Base-by-base conservation (phyloP, 2,113 vertebrate genomes). In the Brachyistius frenatus region DNA sequence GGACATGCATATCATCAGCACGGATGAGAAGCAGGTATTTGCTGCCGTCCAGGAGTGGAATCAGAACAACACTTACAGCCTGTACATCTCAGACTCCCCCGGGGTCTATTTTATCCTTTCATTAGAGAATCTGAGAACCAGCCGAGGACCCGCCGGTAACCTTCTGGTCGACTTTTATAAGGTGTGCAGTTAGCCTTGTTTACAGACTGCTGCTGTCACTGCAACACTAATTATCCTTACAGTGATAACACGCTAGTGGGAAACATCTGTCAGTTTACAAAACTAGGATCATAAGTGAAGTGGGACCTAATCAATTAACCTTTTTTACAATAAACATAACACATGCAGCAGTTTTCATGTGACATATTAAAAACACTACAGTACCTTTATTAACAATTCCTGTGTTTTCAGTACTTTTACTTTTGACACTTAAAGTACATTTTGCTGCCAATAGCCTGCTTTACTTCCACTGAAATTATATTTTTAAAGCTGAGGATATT, bases 1-100 rank as follows among this genome's bases (percentile, higher is more conserved):
- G 98, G 98, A 99, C 93, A 98, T 99, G 98, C 98, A 99, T 72
- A 98, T 99, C 73, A 97, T 99, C 94, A 99, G 97, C 44, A 99
- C 98, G 1, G 95, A 97, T 83, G 97, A 99, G 90, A 98, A 97
- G 76, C 97, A 98, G 88, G 97, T 99, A 3, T 96, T 99, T 78
- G 96, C 98, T 54, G 98, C 97, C 0, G 97, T 99, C 4, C 98
- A 99, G 52, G 97, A 99, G 80, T 99, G 98, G 98, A 98, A 99
- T 89, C 97, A 99, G 90, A 99, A 99, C 0, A 96, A 97, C 30
- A 99, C 97, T 0, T 99, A 99, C 85, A 99, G 97, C 66, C 94
- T 99, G 66, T 99, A 99, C 64, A 97, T 97, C 93, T 99, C 98
- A 0, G 98, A 99, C 87, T 95, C 94, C 0, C 94, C 94, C 1